A percentile compares a stretch with the other conserved stretches of the same genome.
These are phyloP conservation scores for Caenorhabditis drosophilae DNA, from an alignment of 2,888 invertebrate genomes.

Conservation along the genomic window DNA sequence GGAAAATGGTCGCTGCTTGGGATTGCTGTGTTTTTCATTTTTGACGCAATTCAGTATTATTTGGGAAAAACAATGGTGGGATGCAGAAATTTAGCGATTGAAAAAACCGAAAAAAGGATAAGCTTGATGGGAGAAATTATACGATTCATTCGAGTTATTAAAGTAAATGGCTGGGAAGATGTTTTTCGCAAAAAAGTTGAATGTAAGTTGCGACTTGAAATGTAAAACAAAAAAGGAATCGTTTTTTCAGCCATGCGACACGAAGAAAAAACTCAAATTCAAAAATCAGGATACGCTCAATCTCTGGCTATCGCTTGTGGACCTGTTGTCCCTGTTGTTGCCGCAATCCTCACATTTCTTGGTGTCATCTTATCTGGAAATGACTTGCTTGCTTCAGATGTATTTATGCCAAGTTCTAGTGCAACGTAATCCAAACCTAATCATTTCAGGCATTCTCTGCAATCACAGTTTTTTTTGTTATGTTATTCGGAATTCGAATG, in stretches of 20 bases:
- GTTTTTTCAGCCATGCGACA: constrained; percentile 72
- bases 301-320: constrained; percentile 75
- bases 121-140: constrained; percentile 74
- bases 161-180: constrained; percentile 77
- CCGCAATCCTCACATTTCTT: constrained; percentile 75
- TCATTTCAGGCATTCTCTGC: constrained; percentile 71
- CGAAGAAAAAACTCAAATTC: constrained; percentile 73
- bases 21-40: constrained; percentile 69
- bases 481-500: constrained; percentile 72
- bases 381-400: constrained; percentile 76
- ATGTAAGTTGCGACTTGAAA: constrained; percentile 25
- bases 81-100: constrained; percentile 61
- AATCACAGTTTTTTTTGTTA: constrained; percentile 71
- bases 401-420: constrained; percentile 70
- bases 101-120: constrained; percentile 65
- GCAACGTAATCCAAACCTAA: too few relatives aligned
- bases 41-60: constrained; percentile 67
- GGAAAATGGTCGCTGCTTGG: constrained; percentile 71
- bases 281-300: constrained; percentile 75
- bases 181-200: constrained; percentile 73
- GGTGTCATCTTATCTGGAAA: constrained; percentile 72
- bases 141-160: constrained; percentile 75
- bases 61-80: constrained; percentile 67
- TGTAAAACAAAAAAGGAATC: not conserved
- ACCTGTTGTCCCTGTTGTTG: constrained; percentile 75